Conservation (phyloP, 2,113 vertebrate genomes). For the Petrocephalus microphthalmus region DNA sequence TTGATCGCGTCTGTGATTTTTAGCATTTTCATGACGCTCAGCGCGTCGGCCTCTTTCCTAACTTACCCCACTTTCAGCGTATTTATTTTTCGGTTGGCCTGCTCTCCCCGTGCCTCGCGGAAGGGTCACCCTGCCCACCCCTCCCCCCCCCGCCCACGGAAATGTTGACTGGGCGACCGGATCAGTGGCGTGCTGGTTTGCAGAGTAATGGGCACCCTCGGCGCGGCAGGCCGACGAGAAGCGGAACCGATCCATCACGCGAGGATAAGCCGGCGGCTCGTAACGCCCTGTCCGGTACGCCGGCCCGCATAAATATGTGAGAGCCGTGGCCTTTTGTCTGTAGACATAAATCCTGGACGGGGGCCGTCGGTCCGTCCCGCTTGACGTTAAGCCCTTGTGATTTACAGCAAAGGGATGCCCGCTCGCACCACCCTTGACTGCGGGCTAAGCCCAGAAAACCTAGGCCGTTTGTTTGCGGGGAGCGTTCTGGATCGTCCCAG, state of each 20-base stretch:
- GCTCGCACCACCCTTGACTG: not conserved
- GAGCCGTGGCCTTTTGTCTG: conserved; percentile 11
- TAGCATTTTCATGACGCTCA: not conserved
- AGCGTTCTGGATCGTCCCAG: not conserved
- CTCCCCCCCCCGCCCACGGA: not conserved
- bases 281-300: not conserved
- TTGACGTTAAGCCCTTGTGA: conserved; percentile 11
- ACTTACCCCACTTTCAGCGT: not conserved
- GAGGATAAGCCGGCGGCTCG: conserved; percentile 11
- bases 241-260: conserved; percentile 20
- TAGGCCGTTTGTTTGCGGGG: not conserved
- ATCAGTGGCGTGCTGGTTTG: conserved; percentile 40
- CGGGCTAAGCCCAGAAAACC: not conserved
- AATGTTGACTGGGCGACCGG: conserved; percentile 32
- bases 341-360: not conserved
- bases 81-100: not conserved
- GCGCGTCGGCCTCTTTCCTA: not conserved
- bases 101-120: not conserved
- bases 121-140: not conserved
- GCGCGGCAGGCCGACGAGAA: conserved; percentile 1
- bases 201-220: conserved; percentile 44
- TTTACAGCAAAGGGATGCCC: conserved; percentile 11
- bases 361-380: not conserved
- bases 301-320: conserved; percentile 8
- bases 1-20: not conserved